Conservation (phyloP, 1,140 invertebrate genomes). For the Zophobas morio region DNA sequence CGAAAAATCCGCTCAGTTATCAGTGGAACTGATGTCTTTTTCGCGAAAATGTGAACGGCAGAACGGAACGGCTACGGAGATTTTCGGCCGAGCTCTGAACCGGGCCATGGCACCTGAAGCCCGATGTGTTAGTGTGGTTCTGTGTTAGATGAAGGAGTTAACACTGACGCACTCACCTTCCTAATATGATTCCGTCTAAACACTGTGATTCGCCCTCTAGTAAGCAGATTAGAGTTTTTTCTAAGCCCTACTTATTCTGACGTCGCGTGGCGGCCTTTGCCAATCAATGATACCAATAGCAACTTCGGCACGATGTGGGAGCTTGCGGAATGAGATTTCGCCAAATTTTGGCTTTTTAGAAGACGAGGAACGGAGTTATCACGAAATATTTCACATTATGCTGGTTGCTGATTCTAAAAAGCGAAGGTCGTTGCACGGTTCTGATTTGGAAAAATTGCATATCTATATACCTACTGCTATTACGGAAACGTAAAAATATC, state of each 20-base stretch:
- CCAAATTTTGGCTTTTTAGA: no score
- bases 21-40: constrained; percentile 32
- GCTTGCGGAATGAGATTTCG: no score
- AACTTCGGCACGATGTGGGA: background rate
- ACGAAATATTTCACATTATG: no score
- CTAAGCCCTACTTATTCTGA: background rate
- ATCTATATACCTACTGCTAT: no score
- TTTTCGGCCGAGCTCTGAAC: background rate
- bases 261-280: background rate
- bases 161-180: constrained; percentile 21
- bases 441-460: no score
- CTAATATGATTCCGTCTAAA: constrained; percentile 65
- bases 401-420: no score
- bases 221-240: constrained; percentile 56
- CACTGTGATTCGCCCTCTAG: constrained; percentile 64
- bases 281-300: background rate
- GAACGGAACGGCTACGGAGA: background rate
- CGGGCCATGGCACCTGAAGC: constrained; percentile 8
- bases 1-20: constrained; percentile 12
- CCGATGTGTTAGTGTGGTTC: constrained; percentile 44
- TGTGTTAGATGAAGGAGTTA: constrained; percentile 30
- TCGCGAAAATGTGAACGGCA: constrained; percentile 18
- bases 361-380: no score
- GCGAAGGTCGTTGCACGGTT: no score
- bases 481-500: no score